Conservation (phyloP, 2,888 invertebrate species). For the Microctonus brassicae region DNA sequence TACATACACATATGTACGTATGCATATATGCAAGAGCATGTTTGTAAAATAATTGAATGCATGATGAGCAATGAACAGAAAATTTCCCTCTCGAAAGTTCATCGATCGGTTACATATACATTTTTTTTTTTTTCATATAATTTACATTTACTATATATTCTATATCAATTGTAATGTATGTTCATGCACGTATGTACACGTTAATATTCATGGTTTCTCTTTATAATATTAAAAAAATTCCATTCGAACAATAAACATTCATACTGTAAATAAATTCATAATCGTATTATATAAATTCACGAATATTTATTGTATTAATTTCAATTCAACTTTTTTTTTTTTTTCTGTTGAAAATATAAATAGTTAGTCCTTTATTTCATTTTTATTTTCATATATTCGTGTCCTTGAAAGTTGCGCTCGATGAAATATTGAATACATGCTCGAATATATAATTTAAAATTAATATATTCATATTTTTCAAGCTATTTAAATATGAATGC, state of each 20-base stretch:
- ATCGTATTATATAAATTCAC: not conserved
- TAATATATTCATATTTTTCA: slow-evolving; percentile 5
- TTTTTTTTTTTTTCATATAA: not conserved
- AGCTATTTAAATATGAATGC: slow-evolving; percentile 10
- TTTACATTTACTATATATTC: not conserved
- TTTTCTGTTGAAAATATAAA: no score
- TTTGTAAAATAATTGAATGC: not conserved
- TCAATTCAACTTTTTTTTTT: not conserved
- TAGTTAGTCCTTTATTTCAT: not conserved
- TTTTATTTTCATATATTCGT: not conserved
- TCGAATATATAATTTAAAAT: not conserved
- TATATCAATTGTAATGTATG: not conserved
- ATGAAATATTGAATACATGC: not conserved
- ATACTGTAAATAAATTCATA: not conserved
- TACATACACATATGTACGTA: not conserved
- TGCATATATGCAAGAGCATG: not conserved
- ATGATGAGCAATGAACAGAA: not conserved
- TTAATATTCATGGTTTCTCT: not conserved
- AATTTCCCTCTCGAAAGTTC: slow-evolving; percentile 14
- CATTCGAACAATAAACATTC: not conserved
- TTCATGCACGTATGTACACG: not conserved
- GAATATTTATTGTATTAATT: not conserved
- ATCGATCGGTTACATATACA: no score
- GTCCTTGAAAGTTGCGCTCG: not conserved
- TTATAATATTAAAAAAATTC: not conserved